Evolutionary conservation across 2,113 vertebrate species (phyloP), one percentile per base, ranked within the genome.

Genomic region (Heloderma charlesbogerti): DNA sequence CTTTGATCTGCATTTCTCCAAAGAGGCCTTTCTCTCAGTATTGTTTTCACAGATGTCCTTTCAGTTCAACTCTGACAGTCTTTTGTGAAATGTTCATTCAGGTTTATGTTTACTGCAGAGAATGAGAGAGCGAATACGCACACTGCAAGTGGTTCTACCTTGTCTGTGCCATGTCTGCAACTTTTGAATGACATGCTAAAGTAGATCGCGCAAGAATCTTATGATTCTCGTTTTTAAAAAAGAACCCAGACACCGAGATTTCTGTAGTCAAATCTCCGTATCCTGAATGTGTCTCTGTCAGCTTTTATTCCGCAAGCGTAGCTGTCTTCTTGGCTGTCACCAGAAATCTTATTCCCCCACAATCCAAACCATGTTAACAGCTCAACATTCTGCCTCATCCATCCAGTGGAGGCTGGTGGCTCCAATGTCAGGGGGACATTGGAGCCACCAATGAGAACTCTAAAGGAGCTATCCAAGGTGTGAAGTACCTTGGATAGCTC

Each of bases 11-110:
- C 31, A 15, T 63, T 87, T 40, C 84, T 51, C 27, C 5, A 3
- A 54, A 83, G 12, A 82, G 79, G 4, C 27, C 31, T 3, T 12
- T 0, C 87, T 87, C 48, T 85, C 5, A 63, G 3, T 82, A 4
- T 78, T 85, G 60, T 60, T 90, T 94, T 92, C 18, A 29, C 74
- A 22, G 25, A 31, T 45, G 72, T 77, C 7, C 48, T 88, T 88
- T 72, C 43, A 69, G n/a, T 37, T 31, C 1, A 0, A 31, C 75
- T 87, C 54, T 74, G 12, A 34, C 25, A 92, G 16, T 15, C 2
- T 54, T 0, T 87, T 75, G 84, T 66, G 63, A 89, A 92, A 77
- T 74, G 25, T 6, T 29, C 1, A 79, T 87, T 90, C 16, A 63
- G 31, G 22, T 40, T 31, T 66, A 63, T 66, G 48, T 37, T 51